phyloP scores from a whole-genome alignment of 2,113 vertebrate species.

The Rhinoptilus africanus region DNA sequence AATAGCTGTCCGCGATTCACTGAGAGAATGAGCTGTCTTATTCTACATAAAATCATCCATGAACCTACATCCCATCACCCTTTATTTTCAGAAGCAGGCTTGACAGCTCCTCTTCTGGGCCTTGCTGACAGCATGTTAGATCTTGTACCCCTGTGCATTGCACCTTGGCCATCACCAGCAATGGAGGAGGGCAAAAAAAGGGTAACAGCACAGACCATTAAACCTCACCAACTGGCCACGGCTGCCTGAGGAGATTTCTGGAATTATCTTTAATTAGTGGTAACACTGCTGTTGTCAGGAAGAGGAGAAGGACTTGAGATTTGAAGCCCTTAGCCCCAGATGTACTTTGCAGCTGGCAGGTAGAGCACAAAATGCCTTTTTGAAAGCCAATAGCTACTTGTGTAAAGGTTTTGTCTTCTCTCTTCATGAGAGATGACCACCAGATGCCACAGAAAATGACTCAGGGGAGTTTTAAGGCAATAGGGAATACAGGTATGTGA shows the following conservation, averaged over 20 bases:
- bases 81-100: constrained; percentile 1
- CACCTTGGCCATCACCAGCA: background rate
- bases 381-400: background rate
- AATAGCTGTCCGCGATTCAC: background rate
- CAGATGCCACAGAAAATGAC: background rate
- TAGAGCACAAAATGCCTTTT: background rate
- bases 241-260: background rate
- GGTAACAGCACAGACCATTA: background rate
- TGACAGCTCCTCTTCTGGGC: constrained; percentile 19
- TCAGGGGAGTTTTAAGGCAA: background rate
- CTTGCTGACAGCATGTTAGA: background rate
- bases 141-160: background rate
- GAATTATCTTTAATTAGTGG: constrained; percentile 24
- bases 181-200: background rate
- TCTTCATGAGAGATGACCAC: background rate
- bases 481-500: background rate
- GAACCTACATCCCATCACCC: background rate
- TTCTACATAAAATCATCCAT: background rate
- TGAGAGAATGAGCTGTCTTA: constrained; percentile 8
- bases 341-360: background rate
- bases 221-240: background rate
- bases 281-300: background rate
- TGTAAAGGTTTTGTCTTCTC: background rate
- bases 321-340: background rate
- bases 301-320: background rate